Evolutionary conservation across 2,797 vertebrate genomes (phyloP).

Genomic region (Alectoris magna): DNA sequence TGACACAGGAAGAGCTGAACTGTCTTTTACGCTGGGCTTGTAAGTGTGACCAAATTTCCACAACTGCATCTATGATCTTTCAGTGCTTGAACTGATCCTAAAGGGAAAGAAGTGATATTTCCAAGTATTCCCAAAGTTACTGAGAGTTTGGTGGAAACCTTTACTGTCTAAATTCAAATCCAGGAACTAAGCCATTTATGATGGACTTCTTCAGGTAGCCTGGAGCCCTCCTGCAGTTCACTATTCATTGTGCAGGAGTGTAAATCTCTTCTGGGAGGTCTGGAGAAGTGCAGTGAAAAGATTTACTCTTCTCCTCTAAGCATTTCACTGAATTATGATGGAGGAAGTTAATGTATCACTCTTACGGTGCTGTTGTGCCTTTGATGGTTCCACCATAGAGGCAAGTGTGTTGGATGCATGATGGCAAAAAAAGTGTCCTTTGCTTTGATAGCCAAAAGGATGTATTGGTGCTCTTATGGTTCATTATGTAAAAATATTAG

Average conservation of each 20-base stretch:
- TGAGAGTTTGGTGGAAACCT: not conserved
- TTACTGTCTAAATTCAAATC: not conserved
- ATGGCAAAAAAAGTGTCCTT: not conserved
- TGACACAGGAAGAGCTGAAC: not conserved
- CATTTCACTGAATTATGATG: not conserved
- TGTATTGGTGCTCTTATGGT: not conserved
- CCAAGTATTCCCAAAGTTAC: not conserved
- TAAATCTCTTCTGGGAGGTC: not conserved
- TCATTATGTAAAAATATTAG: not conserved
- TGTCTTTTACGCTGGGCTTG: not conserved
- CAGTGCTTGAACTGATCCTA: not conserved
- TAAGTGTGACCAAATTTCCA: not conserved
- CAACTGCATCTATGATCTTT: not conserved
- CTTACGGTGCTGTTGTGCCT: not conserved
- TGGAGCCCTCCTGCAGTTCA: not conserved
- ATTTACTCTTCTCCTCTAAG: not conserved
- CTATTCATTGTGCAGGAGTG: not conserved
- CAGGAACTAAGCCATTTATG: not conserved
- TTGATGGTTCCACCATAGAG: not conserved
- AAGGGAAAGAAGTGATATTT: not conserved
- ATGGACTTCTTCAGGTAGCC: not conserved
- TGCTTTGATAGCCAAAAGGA: not conserved
- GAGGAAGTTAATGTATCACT: not conserved
- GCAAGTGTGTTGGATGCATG: not conserved
- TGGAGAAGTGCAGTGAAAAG: not conserved